These are phyloP conservation scores for Anthonomus grandis DNA, from an alignment of 1,140 invertebrate genomes.

Conservation along the genomic window DNA sequence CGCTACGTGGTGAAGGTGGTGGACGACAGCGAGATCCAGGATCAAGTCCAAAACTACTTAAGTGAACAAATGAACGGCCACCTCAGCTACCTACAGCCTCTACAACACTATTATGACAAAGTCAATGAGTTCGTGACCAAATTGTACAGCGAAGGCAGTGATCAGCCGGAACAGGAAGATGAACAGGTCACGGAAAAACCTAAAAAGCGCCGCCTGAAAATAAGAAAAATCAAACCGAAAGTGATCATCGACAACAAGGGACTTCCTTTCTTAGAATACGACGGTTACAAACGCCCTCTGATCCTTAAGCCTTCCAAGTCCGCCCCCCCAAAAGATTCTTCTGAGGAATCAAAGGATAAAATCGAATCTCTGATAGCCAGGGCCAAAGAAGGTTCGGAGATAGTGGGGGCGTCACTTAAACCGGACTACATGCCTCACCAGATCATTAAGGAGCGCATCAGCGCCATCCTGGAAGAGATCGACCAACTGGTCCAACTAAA, in stretches of 20 bases:
- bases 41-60: conserved; percentile 29
- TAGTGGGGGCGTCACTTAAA: conserved; percentile 14
- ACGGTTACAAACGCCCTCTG: conserved; percentile 35
- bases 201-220: conserved; percentile 29
- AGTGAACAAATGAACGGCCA: conserved; percentile 24
- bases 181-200: conserved; percentile 7
- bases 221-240: conserved; percentile 34
- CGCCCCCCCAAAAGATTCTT: neutral
- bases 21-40: conserved; percentile 28
- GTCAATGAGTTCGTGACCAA: conserved; percentile 5
- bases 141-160: neutral
- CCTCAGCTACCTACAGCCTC: conserved; percentile 10
- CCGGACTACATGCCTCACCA: conserved; percentile 28
- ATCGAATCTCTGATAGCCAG: conserved; percentile 18
- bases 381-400: conserved; percentile 18
- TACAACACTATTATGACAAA: conserved; percentile 21
- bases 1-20: conserved; percentile 34
- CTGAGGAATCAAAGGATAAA: conserved; percentile 22
- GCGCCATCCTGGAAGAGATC: conserved; percentile 30
- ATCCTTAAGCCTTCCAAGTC: conserved; percentile 7
- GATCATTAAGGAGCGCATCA: conserved; percentile 35
- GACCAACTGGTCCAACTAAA: conserved; percentile 34
- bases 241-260: conserved; percentile 40
- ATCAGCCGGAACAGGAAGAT: neutral
- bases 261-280: conserved; percentile 37